These are phyloP conservation scores for Limnephilus lunatus DNA, from an alignment of 2,888 invertebrate genomes.

Conservation along the genomic window DNA sequence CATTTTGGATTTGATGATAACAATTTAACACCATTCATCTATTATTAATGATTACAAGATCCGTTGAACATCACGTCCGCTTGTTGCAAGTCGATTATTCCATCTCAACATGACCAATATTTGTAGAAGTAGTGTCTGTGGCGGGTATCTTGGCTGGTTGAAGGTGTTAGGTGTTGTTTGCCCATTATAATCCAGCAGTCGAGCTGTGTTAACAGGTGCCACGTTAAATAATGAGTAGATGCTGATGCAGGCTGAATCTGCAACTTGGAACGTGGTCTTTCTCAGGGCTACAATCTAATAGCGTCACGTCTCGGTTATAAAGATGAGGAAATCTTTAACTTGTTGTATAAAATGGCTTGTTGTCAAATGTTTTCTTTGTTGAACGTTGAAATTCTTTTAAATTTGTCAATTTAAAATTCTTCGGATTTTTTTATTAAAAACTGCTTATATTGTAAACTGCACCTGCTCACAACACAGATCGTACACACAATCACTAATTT, in stretches of 20 bases:
- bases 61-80: background rate
- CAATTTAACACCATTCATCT: background rate
- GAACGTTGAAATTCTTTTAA: too few relatives aligned
- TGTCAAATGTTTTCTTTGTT: background rate
- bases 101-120: conserved; percentile 19
- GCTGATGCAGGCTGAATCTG: conserved; percentile 12
- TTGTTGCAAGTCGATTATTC: background rate
- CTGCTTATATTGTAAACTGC: too few relatives aligned
- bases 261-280: background rate
- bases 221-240: conserved; percentile 9
- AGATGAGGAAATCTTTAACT: background rate
- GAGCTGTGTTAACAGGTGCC: conserved; percentile 5
- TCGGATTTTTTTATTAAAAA: too few relatives aligned
- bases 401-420: too few relatives aligned
- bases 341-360: background rate
- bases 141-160: background rate
- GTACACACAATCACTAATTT: too few relatives aligned
- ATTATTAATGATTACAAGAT: background rate
- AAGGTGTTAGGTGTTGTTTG: conserved; percentile 28
- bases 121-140: background rate
- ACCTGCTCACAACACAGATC: too few relatives aligned
- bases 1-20: background rate
- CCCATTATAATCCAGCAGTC: conserved; percentile 22
- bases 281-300: background rate
- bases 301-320: background rate